These are phyloP conservation scores for Corydoras sp. DNA, from an alignment of 2,113 vertebrate genomes.

Conservation along the genomic window DNA sequence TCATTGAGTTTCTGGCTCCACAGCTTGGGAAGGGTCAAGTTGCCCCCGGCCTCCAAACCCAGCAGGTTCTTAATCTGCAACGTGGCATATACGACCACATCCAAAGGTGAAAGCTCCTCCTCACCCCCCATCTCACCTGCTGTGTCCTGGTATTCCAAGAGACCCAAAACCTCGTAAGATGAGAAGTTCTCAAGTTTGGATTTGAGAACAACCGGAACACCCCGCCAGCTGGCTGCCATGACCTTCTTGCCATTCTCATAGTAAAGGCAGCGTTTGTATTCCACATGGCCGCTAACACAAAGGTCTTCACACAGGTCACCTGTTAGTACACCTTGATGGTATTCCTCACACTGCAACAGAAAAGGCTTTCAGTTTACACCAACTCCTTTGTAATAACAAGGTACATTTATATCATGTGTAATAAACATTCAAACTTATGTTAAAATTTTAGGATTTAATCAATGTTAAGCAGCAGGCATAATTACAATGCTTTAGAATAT, in stretches of 20 bases:
- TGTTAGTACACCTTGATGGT: constrained; percentile 69
- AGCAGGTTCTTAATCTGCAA: constrained; percentile 81
- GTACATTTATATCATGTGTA: neutral
- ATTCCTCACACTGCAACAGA: constrained; percentile 81
- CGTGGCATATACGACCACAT: constrained; percentile 80
- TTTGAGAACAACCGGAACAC: constrained; percentile 80
- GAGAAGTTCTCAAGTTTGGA: constrained; percentile 88
- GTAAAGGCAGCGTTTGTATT: constrained; percentile 86
- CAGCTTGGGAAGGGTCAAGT: constrained; percentile 65
- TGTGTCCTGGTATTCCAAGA: constrained; percentile 69
- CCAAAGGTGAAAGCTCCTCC: constrained; percentile 71
- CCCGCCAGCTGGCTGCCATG: constrained; percentile 85
- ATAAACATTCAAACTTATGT: neutral
- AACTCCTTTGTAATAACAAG: neutral
- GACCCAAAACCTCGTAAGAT: constrained; percentile 74
- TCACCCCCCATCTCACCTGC: constrained; percentile 36
- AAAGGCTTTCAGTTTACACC: constrained; percentile 15
- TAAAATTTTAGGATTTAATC: too few relatives aligned
- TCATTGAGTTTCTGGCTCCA: constrained; percentile 71
- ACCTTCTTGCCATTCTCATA: constrained; percentile 93
- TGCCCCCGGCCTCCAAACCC: constrained; percentile 68
- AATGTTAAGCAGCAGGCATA: too few relatives aligned
- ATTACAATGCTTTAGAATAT: too few relatives aligned
- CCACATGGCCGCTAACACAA: constrained; percentile 73
- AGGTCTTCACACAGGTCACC: constrained; percentile 90